Conservation (phyloP, 2,797 vertebrate genomes). For the Pipistrellus pygmaeus region DNA sequence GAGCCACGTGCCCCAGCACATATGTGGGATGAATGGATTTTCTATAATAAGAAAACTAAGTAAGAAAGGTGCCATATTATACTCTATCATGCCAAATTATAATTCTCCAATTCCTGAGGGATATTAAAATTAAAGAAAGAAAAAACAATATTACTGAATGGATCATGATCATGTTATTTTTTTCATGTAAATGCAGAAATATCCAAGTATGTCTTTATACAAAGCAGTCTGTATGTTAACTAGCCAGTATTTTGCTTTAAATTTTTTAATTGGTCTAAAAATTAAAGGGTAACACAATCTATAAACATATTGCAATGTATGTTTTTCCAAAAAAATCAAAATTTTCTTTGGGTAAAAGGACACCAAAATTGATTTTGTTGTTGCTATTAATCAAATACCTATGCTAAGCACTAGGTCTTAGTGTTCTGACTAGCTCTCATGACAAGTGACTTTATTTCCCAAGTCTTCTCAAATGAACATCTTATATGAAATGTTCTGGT, state of each 20-base stretch:
- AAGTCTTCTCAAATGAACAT: neutral
- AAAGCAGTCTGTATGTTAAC: neutral
- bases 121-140: neutral
- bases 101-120: neutral
- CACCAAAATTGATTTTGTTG: neutral
- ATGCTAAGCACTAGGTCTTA: neutral
- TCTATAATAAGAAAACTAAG: slow-evolving; percentile 19
- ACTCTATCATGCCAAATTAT: neutral
- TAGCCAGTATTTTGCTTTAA: slow-evolving; percentile 4
- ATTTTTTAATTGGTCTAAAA: neutral
- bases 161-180: neutral
- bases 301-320: neutral
- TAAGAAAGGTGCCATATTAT: neutral
- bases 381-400: neutral
- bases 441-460: neutral
- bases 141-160: neutral
- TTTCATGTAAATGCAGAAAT: neutral
- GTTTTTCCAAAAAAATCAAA: neutral
- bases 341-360: neutral
- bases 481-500: neutral
- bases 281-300: neutral
- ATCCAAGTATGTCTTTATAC: neutral
- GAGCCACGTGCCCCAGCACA: neutral
- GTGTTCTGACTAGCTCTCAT: neutral
- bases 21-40: neutral